Evolutionary conservation across 2,888 invertebrate genomes (phyloP), one percentile per base, ranked within the genome.

Genomic region (Drosophila multiciliata): DNA sequence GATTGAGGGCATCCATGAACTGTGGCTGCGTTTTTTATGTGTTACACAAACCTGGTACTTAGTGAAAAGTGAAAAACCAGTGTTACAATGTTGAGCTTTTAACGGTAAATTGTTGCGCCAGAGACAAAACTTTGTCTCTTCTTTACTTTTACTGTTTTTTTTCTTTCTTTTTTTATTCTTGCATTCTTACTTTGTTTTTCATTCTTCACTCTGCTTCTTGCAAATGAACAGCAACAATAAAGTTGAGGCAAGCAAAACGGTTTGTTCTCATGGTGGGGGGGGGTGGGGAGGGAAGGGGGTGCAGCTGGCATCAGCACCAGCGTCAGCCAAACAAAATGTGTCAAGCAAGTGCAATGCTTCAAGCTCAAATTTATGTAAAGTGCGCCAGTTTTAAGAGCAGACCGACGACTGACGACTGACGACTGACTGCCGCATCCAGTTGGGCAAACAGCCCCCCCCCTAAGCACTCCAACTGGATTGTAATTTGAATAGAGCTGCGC

Each of bases 61-160:
- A 87, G 85, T 84, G 85, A 80, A 87, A 85, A 85, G 85, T 84
- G 87, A 87, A 82, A 87, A 85, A 87, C 85, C 85, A 84, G 85
- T 84, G 85, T 85, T 70, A 85, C 85, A 85, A 82, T 85, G 85
- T 87, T 85, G 80, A 80, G 85, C 85, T 85, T 78, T 85, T 85
- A 82, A 77, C 82, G 80, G 75, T 87, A 85, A 85, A 87, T 87
- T 85, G 85, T 84, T 87, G 87, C 76, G 71, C 73, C 70, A 77
- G 76, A 87, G 83, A 87, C 85, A 87, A 82, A 84, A 87, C 52
- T 55, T 75, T 67, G 49, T 45, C 15, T 23, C 26, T 4, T 45
- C 52, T 6, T 29, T 62, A 11, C 45, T 33, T 55, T 9, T 5
- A n/a, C 11, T 12, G 23, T 7, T 9, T 11, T 26, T 35, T 29